Conservation (phyloP, 1,140 invertebrate genomes). For the Oryctes rhinoceros region DNA sequence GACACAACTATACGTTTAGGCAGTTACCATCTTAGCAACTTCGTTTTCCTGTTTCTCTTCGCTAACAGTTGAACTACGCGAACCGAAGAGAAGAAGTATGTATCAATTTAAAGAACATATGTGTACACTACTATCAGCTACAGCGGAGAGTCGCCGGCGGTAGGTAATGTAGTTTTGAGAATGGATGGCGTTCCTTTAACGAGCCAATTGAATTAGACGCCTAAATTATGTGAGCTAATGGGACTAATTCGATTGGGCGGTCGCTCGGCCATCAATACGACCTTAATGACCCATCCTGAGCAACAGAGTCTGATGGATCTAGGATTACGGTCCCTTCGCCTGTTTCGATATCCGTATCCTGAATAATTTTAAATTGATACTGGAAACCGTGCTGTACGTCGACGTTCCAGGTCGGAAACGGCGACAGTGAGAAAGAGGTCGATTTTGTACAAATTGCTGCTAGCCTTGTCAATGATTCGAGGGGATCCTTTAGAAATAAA, state of each 20-base stretch:
- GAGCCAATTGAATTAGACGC: conserved; percentile 57
- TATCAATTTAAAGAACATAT: conserved; percentile 24
- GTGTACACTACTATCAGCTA: conserved; percentile 24
- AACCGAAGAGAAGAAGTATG: not conserved
- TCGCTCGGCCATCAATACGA: conserved; percentile 53
- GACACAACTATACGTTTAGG: too few relatives aligned
- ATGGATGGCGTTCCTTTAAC: conserved; percentile 53
- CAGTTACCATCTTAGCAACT: not conserved
- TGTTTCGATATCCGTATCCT: conserved; percentile 23
- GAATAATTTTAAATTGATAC: conserved; percentile 38
- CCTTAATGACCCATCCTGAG: conserved; percentile 50
- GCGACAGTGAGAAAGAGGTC: conserved; percentile 34
- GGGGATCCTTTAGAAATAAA: not conserved
- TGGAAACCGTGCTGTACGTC: conserved; percentile 15
- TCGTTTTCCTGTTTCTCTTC: not conserved
- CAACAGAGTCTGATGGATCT: conserved; percentile 44
- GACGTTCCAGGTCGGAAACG: not conserved
- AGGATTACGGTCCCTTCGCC: conserved; percentile 21
- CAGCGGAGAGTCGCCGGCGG: conserved; percentile 40
- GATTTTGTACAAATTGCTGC: conserved; percentile 25
- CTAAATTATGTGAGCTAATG: conserved; percentile 57
- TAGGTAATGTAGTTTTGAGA: conserved; percentile 48
- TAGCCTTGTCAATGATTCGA: not conserved
- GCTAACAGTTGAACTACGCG: not conserved
- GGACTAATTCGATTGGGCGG: conserved; percentile 54